Evolutionary conservation across 2,113 vertebrate genomes (phyloP), one percentile per base, ranked within the genome.

Genomic region (Ictidomys tridecemlineatus): DNA sequence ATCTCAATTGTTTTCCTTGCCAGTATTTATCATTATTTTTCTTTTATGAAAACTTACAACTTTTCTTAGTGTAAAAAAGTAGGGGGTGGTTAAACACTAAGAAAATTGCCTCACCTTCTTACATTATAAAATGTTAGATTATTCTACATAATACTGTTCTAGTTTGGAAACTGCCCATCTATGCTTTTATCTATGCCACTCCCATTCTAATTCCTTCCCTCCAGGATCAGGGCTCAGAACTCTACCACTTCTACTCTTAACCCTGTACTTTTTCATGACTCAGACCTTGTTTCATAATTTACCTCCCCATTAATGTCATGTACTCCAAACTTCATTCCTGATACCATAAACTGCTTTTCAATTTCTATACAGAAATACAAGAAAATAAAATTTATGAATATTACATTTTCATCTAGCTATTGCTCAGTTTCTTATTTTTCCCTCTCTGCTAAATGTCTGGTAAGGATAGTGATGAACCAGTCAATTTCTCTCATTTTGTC

Each of bases 331-430:
- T 79, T 92, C 8, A 76, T 72, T 90, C 74, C 65, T 74, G 79
- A 24, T 13, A 26, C 2, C 74, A 26, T 14, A 26, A 74, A 56
- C 42, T 86, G 12, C 39, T 63, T 78, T 92, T 56, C 37, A 69
- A n/a, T 89, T 92, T 87, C 45, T 94, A 26, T 30, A 88, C 6
- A 70, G 20, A 80, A 96, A 80, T 89, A 80, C 1, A 51, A 53
- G 69, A 72, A 96, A 93, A 80, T 93, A 51, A 76, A 91, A 85
- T 58, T 85, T 91, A 20, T 89, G 45, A 72, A 72, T 88, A 91
- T 37, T 80, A 22, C 22, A 70, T 79, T 70, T 6, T 17, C 24
- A 5, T 22, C 20, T 69, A 30, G 32, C 58, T 73, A 28, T 51
- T n/a, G 17, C 32, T 51, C 8, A 88, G 45, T 12, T 69, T 32